phyloP scores from a whole-genome alignment of 2,888 invertebrate species.

The Pheosia gnoma region DNA sequence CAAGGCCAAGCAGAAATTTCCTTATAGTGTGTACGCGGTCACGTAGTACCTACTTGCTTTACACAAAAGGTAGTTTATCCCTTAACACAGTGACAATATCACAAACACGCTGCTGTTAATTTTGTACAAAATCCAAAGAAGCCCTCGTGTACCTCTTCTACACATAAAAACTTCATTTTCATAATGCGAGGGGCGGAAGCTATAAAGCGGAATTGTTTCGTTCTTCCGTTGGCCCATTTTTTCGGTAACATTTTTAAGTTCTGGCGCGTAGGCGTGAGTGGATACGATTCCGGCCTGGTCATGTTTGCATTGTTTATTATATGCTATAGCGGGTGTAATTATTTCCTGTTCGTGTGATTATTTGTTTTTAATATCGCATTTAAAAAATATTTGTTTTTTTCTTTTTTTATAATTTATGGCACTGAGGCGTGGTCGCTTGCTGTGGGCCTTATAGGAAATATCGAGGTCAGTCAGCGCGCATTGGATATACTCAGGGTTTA shows the following conservation, averaged over 20 bases:
- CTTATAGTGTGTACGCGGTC: neutral
- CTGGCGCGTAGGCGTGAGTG: constrained; percentile 32
- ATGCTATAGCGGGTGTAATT: constrained; percentile 4
- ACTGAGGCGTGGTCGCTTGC: too few relatives aligned
- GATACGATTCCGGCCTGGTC: constrained; percentile 34
- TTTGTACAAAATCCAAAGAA: constrained; percentile 41
- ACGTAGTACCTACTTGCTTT: neutral
- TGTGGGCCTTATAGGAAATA: too few relatives aligned
- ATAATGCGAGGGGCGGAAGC: constrained; percentile 76
- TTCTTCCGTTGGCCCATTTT: constrained; percentile 57
- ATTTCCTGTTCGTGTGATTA: neutral
- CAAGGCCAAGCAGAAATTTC: too few relatives aligned
- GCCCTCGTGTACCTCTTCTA: constrained; percentile 46
- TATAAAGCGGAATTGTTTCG: constrained; percentile 75
- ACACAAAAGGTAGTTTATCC: neutral
- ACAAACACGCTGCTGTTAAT: constrained; percentile 35
- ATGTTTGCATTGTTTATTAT: constrained; percentile 26
- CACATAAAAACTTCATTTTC: constrained; percentile 76
- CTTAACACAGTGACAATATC: neutral
- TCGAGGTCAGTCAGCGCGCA: too few relatives aligned
- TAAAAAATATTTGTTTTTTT: neutral
- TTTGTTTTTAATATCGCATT: constrained; percentile 5
- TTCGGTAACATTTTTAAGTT: constrained; percentile 46
- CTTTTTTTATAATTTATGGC: neutral
- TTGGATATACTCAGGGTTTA: too few relatives aligned